Evolutionary conservation across 1,140 invertebrate species (phyloP).

Genomic region (Latrodectus geometricus): DNA sequence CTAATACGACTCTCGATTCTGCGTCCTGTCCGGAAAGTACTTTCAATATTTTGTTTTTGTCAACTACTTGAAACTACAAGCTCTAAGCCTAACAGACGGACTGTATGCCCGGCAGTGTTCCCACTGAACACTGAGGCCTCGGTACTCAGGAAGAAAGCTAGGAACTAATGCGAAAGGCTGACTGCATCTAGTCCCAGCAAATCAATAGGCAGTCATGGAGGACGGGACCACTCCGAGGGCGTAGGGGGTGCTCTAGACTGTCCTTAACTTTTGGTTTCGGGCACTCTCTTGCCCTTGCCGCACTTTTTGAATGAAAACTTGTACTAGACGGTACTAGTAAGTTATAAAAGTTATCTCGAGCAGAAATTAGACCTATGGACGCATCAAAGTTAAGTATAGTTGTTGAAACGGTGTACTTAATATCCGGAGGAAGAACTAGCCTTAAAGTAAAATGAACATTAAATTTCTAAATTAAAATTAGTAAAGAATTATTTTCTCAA

Average conservation of each 20-base stretch:
- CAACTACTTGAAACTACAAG: slow-evolving; percentile 46
- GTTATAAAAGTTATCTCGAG: too few species aligned
- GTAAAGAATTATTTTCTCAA: too few species aligned
- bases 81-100: slow-evolving; percentile 48
- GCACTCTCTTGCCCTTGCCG: too few species aligned
- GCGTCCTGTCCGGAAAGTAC: not conserved
- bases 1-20: not conserved
- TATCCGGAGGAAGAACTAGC: too few species aligned
- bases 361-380: too few species aligned
- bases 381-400: too few species aligned
- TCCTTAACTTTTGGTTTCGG: too few species aligned
- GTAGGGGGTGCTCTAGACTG: slow-evolving; percentile 22
- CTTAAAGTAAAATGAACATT: too few species aligned
- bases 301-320: too few species aligned
- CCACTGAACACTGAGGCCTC: slow-evolving; percentile 42
- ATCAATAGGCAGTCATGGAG: slow-evolving; percentile 57
- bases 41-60: not conserved
- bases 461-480: too few species aligned
- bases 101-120: slow-evolving; percentile 48
- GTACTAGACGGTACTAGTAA: too few species aligned
- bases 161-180: slow-evolving; percentile 52
- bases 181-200: slow-evolving; percentile 45
- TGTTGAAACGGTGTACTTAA: too few species aligned
- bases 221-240: slow-evolving; percentile 46
- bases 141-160: slow-evolving; percentile 47